Conservation (phyloP, 1,140 invertebrate genomes). For the Aphaenogaster ashmeadi region DNA sequence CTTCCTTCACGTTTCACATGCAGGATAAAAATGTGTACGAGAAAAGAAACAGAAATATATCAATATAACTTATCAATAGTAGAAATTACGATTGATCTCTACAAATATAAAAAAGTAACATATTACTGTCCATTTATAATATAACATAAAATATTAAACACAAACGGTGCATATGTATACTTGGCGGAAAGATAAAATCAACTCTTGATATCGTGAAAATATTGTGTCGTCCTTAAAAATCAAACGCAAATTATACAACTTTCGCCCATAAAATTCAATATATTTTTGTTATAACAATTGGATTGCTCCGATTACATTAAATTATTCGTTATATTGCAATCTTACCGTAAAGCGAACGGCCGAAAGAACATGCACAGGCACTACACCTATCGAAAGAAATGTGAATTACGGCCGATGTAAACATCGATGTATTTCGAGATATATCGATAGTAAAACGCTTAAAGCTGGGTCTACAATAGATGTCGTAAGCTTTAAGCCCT, state of each 20-base stretch:
- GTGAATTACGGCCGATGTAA: neutral
- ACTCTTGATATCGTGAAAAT: conserved; percentile 61
- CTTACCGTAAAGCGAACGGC: conserved; percentile 73
- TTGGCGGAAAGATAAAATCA: neutral
- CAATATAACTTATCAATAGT: neutral
- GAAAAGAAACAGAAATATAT: neutral
- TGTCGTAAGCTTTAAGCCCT: no score
- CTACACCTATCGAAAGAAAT: conserved; percentile 3
- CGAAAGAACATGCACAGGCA: neutral
- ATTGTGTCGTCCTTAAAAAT: conserved; percentile 33
- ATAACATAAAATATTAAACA: neutral
- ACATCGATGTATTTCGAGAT: neutral
- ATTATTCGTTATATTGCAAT: conserved; percentile 21
- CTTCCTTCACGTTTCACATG: neutral
- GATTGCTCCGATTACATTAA: conserved; percentile 76
- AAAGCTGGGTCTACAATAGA: no score
- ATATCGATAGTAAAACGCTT: neutral
- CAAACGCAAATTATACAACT: conserved; percentile 33
- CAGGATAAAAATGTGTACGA: neutral
- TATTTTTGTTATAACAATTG: conserved; percentile 55
- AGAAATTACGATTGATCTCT: neutral
- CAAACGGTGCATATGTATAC: conserved; percentile 22
- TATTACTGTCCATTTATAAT: neutral
- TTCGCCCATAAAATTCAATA: conserved; percentile 41
- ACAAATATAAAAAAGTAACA: neutral